Percentiles rank a stretch among this genome's conserved stretches.
Evolutionary conservation across 2,113 vertebrate species (phyloP).

Genomic region (Chrysemys picta): DNA sequence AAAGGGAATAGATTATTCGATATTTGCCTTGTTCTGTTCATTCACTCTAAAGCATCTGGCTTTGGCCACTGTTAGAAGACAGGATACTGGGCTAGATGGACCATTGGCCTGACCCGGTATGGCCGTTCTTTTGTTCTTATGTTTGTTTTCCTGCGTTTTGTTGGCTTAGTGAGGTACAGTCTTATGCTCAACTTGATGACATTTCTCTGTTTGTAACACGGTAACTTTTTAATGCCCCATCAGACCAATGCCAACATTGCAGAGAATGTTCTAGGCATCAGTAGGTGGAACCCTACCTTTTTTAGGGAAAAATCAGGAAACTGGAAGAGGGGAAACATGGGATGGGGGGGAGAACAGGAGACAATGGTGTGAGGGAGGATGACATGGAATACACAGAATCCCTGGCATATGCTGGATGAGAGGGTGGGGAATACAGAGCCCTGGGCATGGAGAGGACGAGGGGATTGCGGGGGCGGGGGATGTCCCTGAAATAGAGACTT

Average conservation of each 20-base stretch:
- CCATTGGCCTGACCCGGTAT: not conserved
- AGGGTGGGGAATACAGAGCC: not conserved
- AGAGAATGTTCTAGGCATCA: not conserved
- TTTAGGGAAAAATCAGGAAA: not conserved
- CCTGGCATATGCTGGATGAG: not conserved
- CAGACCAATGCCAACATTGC: not conserved
- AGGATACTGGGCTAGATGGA: not conserved
- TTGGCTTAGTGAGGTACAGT: not conserved
- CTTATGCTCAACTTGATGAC: not conserved
- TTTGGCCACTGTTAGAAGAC: not conserved
- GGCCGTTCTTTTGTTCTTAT: not conserved
- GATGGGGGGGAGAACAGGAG: not conserved
- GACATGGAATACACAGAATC: not conserved
- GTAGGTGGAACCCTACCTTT: not conserved
- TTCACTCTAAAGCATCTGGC: not conserved
- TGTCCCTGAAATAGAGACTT: not conserved
- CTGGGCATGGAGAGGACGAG: not conserved
- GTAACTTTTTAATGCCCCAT: not conserved
- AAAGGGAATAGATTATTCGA: not conserved
- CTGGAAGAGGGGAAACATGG: rapidly evolving
- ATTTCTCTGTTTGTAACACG: not conserved
- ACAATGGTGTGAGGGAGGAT: not conserved
- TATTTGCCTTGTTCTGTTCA: not conserved
- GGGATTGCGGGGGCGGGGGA: not conserved
- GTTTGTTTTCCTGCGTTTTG: not conserved